Percentiles rank a stretch among this genome's conserved stretches.
These are phyloP conservation scores for Anoplophora glabripennis DNA, from an alignment of 1,140 invertebrate species.

Conservation along the genomic window DNA sequence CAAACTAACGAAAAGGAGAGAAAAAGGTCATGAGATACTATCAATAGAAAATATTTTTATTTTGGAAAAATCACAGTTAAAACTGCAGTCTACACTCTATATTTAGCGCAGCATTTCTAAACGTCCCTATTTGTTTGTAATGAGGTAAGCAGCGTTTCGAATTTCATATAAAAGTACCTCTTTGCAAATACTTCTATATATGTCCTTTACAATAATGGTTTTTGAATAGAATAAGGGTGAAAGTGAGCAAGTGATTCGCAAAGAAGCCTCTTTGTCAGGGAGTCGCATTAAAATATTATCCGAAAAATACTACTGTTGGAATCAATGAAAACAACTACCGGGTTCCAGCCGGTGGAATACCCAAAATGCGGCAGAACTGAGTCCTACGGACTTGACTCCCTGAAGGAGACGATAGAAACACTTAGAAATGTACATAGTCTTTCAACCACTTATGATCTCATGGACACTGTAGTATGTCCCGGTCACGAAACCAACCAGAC, in stretches of 20 bases:
- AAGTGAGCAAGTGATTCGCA: not conserved
- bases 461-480: constrained; percentile 45
- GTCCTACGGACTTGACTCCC: constrained; percentile 19
- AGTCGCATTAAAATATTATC: not conserved
- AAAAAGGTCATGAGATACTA: constrained; percentile 6
- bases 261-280: not conserved
- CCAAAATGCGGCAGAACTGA: constrained; percentile 9
- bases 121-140: constrained; percentile 6
- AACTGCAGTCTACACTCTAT: constrained; percentile 17
- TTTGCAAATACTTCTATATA: constrained; percentile 4
- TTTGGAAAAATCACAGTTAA: constrained; percentile 11
- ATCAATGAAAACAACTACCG: constrained; percentile 3
- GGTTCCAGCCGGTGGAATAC: constrained; percentile 27
- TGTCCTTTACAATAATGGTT: not conserved
- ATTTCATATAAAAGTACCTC: too few species aligned
- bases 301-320: not conserved
- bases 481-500: constrained; percentile 52
- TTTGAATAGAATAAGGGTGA: not conserved
- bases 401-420: constrained; percentile 14
- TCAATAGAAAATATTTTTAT: constrained; percentile 3
- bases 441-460: constrained; percentile 39
- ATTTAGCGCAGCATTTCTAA: constrained; percentile 12
- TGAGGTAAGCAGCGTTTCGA: too few species aligned
- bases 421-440: constrained; percentile 15
- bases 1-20: not conserved